These are phyloP conservation scores for Luidia sarsii DNA, from an alignment of 53 echinoderm and acorn worm species.

Conservation along the genomic window DNA sequence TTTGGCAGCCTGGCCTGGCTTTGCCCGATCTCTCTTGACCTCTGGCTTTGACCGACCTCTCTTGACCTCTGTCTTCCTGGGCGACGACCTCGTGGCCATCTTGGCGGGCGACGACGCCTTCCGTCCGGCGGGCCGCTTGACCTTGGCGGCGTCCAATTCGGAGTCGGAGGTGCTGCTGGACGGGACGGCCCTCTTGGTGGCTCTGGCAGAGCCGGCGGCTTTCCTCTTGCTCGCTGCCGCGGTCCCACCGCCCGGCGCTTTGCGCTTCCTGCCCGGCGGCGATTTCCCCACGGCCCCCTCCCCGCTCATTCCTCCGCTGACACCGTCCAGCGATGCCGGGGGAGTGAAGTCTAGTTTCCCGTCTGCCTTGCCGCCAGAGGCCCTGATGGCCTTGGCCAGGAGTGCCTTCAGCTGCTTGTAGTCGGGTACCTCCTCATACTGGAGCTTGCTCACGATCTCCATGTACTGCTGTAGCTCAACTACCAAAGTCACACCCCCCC, in stretches of 20 bases:
- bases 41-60: too few relatives aligned
- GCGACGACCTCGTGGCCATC: neutral
- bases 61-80: constrained; percentile 4
- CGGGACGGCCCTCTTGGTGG: neutral
- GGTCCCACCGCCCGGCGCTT: neutral
- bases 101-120: neutral
- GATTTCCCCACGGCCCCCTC: too few relatives aligned
- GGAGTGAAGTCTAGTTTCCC: constrained; percentile 69
- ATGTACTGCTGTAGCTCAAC: constrained; percentile 80
- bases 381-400: constrained; percentile 62
- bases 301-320: neutral
- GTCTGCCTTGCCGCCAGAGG: constrained; percentile 59
- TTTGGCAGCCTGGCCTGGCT: neutral
- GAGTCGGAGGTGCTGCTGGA: constrained; percentile 14
- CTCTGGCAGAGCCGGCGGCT: neutral
- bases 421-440: constrained; percentile 76
- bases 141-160: neutral
- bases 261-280: constrained; percentile 23
- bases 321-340: neutral
- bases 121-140: neutral
- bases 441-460: constrained; percentile 71
- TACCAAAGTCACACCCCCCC: too few relatives aligned
- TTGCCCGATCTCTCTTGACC: neutral
- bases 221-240: constrained; percentile 24
- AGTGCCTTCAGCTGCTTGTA: constrained; percentile 67